Evolutionary conservation across 2,888 invertebrate genomes (phyloP), one percentile per base, ranked within the genome.

Genomic region (Spisula subtruncata): DNA sequence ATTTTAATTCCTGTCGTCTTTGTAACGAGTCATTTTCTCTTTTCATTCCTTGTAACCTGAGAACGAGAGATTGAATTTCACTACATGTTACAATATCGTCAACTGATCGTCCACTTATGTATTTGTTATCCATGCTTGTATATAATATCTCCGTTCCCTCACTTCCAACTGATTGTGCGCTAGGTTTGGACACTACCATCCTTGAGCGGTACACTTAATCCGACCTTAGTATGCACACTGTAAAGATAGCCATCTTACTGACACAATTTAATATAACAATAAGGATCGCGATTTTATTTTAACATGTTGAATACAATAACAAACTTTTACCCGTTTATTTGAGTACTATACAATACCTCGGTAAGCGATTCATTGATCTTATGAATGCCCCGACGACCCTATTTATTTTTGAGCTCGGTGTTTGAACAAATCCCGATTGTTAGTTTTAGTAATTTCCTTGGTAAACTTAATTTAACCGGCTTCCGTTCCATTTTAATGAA

Each of bases 1-100:
- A 89, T 46, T 87, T 87, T 48, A 81, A 84, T 60, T 90, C 89
- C 25, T 92, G 92, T 56, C 89, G 29, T 6, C 51, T 75, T 16
- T 87, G 80, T 18, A 92, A 20, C 25, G 54, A 25, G 18, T 85
- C 83, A 29, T 89, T 87, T 32, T 75, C 85, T 32, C 56, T 90
- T 81, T 75, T 83, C 51, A 90, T 75, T 6, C 54, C 60, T 41
- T 88, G 85, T 16, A 91, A 83, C 16, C 86, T 75, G 29, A 83
- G 16, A 8, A 56, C 56, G 16, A 91, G 41, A 16, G 20, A 41
- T 35, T 80, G 41, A 46, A 91, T 84, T 80, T 89, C 85, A n/a
- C 71, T 60, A 20, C 84, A 66, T 8, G 83, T 85, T 4, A 71
- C 79, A 6, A 83, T n/a, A 41, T 46, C 66, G 46, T 54, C 81